These are phyloP conservation scores for Eurytoma adleriae DNA, from an alignment of 2,888 invertebrate species.

Conservation along the genomic window DNA sequence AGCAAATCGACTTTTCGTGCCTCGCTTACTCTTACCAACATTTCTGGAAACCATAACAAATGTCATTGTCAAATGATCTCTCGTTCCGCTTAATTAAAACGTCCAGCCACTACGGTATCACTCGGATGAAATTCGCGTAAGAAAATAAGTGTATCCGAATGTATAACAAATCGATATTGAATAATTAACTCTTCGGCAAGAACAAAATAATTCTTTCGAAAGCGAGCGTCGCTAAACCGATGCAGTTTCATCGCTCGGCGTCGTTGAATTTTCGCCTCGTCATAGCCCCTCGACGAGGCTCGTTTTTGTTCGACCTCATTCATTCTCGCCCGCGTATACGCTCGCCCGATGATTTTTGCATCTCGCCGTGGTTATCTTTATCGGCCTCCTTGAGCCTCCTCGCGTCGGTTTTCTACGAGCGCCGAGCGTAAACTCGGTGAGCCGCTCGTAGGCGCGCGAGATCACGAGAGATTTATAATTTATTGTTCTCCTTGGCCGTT, in stretches of 20 bases:
- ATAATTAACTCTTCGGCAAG: conserved; percentile 40
- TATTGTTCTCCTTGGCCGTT: conserved; percentile 69
- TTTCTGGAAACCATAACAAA: neutral
- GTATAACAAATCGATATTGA: conserved; percentile 43
- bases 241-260: neutral
- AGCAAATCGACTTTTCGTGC: too few species aligned
- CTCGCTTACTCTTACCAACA: neutral
- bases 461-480: conserved; percentile 69
- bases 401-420: conserved; percentile 4
- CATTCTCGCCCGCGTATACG: conserved; percentile 14
- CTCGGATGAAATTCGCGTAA: neutral
- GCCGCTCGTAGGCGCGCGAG: conserved; percentile 47
- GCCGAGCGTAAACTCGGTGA: conserved; percentile 43
- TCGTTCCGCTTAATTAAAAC: neutral
- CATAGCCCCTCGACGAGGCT: conserved; percentile 8
- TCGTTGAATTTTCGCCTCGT: conserved; percentile 24
- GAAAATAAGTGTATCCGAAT: neutral
- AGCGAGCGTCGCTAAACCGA: neutral
- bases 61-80: neutral
- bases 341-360: conserved; percentile 28
- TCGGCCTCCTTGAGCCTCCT: conserved; percentile 1
- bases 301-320: conserved; percentile 1
- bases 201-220: conserved; percentile 13
- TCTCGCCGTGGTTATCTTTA: conserved; percentile 1
- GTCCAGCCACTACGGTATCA: neutral